Evolutionary conservation across 2,113 vertebrate genomes (phyloP).

Genomic region (Trogon surrucura): DNA sequence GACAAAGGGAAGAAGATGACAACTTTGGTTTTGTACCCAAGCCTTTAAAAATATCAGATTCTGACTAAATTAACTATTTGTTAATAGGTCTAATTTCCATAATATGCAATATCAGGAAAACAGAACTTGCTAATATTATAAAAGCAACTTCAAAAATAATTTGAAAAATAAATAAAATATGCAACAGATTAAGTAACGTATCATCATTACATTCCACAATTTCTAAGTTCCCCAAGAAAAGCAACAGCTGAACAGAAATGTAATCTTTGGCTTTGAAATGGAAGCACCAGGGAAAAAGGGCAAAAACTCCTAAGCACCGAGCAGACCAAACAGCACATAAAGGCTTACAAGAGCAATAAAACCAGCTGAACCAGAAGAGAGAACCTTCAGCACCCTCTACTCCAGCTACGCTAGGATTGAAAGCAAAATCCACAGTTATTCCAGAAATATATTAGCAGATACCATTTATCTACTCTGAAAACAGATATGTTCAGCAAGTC

Average conservation of each 20-base stretch:
- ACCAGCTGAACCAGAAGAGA: background rate
- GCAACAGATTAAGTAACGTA: background rate
- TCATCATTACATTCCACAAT: background rate
- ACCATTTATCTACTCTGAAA: background rate
- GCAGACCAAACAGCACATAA: background rate
- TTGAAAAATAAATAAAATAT: background rate
- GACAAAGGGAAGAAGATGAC: background rate
- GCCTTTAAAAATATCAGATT: background rate
- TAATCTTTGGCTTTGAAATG: background rate
- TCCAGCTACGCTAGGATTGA: background rate
- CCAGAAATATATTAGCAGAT: background rate
- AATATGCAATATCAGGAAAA: background rate
- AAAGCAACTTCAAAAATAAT: background rate
- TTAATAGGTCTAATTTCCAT: background rate
- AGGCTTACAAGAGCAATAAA: background rate
- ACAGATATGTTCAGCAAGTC: background rate
- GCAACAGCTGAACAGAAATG: background rate
- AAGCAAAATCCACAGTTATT: background rate
- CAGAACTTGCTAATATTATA: background rate
- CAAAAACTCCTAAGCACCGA: accelerated
- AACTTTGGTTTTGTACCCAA: background rate
- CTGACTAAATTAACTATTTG: background rate
- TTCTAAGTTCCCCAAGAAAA: background rate
- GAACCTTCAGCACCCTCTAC: background rate
- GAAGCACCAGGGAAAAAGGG: background rate